phyloP scores from a whole-genome alignment of 1,140 invertebrate species.

The Episyrphus balteatus region DNA sequence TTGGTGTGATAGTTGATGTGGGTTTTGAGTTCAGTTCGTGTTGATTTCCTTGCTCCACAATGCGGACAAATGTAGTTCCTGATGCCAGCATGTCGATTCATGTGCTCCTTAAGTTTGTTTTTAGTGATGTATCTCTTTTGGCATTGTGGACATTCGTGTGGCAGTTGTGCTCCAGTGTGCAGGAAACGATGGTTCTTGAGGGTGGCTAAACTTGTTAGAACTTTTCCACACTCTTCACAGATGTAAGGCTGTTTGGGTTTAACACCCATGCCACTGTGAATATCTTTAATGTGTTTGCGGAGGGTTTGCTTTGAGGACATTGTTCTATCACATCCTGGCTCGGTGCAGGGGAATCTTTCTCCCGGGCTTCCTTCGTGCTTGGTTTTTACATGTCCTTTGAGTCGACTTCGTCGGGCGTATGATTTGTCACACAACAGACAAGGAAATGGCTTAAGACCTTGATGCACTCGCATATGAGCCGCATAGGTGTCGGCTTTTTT shows the following conservation, averaged over 20 bases:
- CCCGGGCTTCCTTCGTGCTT: slow-evolving; percentile 22
- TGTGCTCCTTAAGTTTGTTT: slow-evolving; percentile 28
- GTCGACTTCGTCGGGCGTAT: slow-evolving; percentile 27
- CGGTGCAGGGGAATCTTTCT: slow-evolving; percentile 22
- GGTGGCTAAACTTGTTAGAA: slow-evolving; percentile 31
- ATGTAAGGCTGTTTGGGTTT: slow-evolving; percentile 25
- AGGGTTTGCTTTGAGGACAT: slow-evolving; percentile 29
- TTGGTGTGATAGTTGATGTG: slow-evolving; percentile 35
- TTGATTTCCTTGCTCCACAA: slow-evolving; percentile 32
- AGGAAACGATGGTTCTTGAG: slow-evolving; percentile 43
- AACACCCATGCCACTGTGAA: slow-evolving; percentile 27
- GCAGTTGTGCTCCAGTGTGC: slow-evolving; percentile 43
- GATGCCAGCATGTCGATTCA: slow-evolving; percentile 32
- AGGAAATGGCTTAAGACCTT: slow-evolving; percentile 28
- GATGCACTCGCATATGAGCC: slow-evolving; percentile 33
- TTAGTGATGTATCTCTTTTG: slow-evolving; percentile 36
- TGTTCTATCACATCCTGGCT: slow-evolving; percentile 26
- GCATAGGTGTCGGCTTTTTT: slow-evolving; percentile 29
- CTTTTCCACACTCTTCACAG: slow-evolving; percentile 29
- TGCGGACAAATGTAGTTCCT: slow-evolving; percentile 33
- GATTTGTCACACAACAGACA: slow-evolving; percentile 29
- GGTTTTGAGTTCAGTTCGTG: slow-evolving; percentile 31
- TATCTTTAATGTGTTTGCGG: slow-evolving; percentile 32
- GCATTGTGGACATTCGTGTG: slow-evolving; percentile 45
- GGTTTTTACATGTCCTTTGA: slow-evolving; percentile 28